These are phyloP conservation scores for Ormyrus nitidulus DNA, from an alignment of 2,888 invertebrate genomes.

Conservation along the genomic window DNA sequence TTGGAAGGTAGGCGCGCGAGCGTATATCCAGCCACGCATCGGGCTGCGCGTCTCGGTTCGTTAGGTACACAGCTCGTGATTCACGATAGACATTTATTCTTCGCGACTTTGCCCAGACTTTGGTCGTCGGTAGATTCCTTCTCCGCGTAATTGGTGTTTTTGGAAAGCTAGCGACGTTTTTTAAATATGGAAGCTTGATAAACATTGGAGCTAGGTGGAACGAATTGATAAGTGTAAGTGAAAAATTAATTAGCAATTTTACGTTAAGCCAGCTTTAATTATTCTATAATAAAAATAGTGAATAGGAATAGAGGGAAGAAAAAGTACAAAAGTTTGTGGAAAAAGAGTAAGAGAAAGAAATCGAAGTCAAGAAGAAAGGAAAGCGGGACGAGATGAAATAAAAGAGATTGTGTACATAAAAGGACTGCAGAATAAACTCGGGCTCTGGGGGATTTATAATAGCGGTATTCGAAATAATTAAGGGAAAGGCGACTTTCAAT, in stretches of 20 bases:
- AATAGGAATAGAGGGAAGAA: background rate
- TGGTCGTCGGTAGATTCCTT: constrained; percentile 61
- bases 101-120: constrained; percentile 5
- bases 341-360: background rate
- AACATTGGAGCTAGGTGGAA: too few relatives aligned
- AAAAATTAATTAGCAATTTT: too few relatives aligned
- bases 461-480: constrained; percentile 68
- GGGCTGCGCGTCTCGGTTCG: constrained; percentile 58
- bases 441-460: constrained; percentile 51
- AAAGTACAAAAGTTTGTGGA: background rate
- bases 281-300: too few relatives aligned
- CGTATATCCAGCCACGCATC: background rate
- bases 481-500: constrained; percentile 70
- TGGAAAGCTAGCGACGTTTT: too few relatives aligned
- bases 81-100: constrained; percentile 36
- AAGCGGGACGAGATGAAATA: constrained; percentile 18
- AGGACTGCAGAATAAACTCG: constrained; percentile 55
- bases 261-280: too few relatives aligned
- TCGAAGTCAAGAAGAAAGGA: constrained; percentile 3
- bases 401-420: constrained; percentile 18
- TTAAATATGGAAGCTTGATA: too few relatives aligned
- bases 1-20: constrained; percentile 2
- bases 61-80: constrained; percentile 37
- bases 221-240: too few relatives aligned
- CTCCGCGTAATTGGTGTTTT: too few relatives aligned